phyloP scores from a whole-genome alignment of 2,888 invertebrate species.

The Noctua comes region DNA sequence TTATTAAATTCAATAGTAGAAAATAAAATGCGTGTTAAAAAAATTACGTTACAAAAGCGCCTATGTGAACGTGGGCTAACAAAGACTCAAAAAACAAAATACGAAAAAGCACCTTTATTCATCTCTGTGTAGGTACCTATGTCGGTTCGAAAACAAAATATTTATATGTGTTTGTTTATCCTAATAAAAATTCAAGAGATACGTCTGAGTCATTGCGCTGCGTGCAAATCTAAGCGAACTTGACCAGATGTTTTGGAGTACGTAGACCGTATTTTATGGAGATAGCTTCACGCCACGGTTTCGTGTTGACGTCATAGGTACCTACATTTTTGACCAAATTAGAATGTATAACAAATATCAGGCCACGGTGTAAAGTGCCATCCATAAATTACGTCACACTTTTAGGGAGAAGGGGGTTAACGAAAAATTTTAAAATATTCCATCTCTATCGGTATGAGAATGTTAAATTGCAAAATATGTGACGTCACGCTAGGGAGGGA shows the following conservation, averaged over 20 bases:
- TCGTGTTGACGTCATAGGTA: constrained; percentile 24
- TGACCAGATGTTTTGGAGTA: constrained; percentile 28
- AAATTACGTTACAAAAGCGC: neutral
- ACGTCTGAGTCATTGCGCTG: constrained; percentile 3
- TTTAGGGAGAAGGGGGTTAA: too few relatives aligned
- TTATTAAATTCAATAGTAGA: neutral
- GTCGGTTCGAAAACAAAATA: constrained; percentile 13
- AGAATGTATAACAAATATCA: neutral
- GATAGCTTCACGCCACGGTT: constrained; percentile 17
- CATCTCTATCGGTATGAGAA: too few relatives aligned
- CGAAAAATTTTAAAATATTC: too few relatives aligned
- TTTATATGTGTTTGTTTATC: neutral
- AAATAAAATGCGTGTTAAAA: neutral
- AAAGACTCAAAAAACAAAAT: neutral
- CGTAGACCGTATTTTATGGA: constrained; percentile 32
- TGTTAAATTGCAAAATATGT: too few relatives aligned
- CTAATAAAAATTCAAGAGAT: constrained; percentile 17
- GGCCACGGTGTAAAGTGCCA: too few relatives aligned
- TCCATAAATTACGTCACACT: too few relatives aligned
- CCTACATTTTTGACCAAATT: neutral
- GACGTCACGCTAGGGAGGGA: too few relatives aligned
- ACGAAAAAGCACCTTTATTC: neutral
- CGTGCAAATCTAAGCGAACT: constrained; percentile 18
- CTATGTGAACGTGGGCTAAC: neutral
- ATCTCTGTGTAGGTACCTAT: too few relatives aligned